Base-by-base conservation (phyloP, 2,888 invertebrate species). In the Chrysodeixis includens region DNA sequence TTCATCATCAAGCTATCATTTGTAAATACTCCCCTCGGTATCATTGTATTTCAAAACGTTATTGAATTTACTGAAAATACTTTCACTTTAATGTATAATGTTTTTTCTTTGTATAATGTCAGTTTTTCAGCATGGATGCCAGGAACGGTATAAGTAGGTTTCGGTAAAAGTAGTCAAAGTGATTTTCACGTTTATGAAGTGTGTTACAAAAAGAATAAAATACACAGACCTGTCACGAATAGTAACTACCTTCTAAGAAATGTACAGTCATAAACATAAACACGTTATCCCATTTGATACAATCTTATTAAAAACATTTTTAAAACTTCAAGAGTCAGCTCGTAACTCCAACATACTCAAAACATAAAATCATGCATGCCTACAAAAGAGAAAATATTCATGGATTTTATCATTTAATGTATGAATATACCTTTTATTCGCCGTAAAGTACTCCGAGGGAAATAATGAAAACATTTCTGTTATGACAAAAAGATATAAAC, bases 1-100 rank as follows among this genome's bases (percentile, higher is more conserved):
- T 6, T 9, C 52, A 76, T 77, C 76, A 77, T 72, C 49, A 61
- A 30, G 54, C 35, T 55, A 69, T 79, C 79, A 72, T 79, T 77
- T 72, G 61, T 77, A 66, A 62, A 44, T 20, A 20, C 66, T 51
- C 59, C 18, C 58, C 61, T 54, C 56, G 56, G 67, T 71, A 76
- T 76, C 55, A 76, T 75, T 74, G 74, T 52, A 68, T 59, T 64
- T 78, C 58, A 57, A 62, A 66, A 8, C 52, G 49, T 32, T 76
- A 60, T 58, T 56, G 40, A 72, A 60, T 20, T 26, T 22, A 14
- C 52, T 73, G 73, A 67, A 54, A 73, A 73, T 74, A 49, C 73
- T 72, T 56, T 44, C 32, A 40, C 44, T 55, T 54, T 53, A n/a
- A n/a, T n/a, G n/a, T n/a, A n/a, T n/a, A n/a, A n/a, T n/a, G n/a